These are phyloP conservation scores for Boulengeromyrus knoepffleri DNA, from an alignment of 2,113 vertebrate species.

Conservation along the genomic window DNA sequence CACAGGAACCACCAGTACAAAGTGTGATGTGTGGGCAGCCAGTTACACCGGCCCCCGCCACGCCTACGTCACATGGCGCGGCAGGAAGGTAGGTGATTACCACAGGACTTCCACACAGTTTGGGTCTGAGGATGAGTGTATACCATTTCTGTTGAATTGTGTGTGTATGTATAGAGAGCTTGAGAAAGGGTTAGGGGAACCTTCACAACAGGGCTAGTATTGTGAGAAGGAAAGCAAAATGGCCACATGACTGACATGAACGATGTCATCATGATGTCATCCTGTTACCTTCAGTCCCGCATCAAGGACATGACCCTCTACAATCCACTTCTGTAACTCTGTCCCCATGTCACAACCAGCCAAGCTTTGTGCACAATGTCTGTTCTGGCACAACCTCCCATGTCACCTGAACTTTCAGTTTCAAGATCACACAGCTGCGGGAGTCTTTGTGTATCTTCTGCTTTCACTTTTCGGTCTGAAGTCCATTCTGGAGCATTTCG, in stretches of 20 bases:
- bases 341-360: not conserved
- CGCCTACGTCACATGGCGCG: not conserved
- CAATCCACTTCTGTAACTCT: not conserved
- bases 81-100: not conserved
- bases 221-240: not conserved
- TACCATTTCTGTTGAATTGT: not conserved
- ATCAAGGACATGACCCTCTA: not conserved
- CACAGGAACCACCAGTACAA: not conserved
- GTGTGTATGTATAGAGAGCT: not conserved
- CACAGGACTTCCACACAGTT: not conserved
- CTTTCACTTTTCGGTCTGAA: not conserved
- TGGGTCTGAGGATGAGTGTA: not conserved
- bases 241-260: not conserved
- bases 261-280: not conserved
- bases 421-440: not conserved
- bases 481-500: not conserved
- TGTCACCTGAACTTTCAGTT: not conserved
- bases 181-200: not conserved
- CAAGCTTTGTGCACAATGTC: not conserved
- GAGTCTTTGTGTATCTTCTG: not conserved
- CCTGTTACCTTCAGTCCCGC: not conserved
- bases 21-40: not conserved
- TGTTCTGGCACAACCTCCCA: not conserved
- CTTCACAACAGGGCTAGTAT: not conserved
- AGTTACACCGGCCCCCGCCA: not conserved